phyloP scores from a whole-genome alignment of 2,888 invertebrate species.

The Danaus chrysippus region DNA sequence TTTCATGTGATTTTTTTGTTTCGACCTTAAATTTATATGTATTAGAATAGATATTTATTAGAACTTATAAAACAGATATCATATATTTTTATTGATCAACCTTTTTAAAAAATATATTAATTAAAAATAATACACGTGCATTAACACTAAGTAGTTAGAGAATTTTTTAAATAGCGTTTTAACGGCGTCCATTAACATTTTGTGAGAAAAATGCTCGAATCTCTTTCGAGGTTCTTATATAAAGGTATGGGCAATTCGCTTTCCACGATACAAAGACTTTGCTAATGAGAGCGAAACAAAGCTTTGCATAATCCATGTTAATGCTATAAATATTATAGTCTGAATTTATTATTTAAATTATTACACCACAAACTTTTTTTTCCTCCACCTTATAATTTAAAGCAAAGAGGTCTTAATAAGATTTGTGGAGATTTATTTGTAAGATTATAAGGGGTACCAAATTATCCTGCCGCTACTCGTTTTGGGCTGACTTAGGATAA shows the following conservation, averaged over 20 bases:
- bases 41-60: constrained; percentile 1
- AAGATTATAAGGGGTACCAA: too few relatives aligned
- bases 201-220: background rate
- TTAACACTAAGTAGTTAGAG: too few relatives aligned
- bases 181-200: constrained; percentile 3
- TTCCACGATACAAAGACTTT: constrained; percentile 6
- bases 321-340: too few relatives aligned
- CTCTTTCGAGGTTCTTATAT: background rate
- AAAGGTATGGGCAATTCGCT: constrained; percentile 2
- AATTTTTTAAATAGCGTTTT: background rate
- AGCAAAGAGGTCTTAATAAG: too few relatives aligned
- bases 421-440: too few relatives aligned
- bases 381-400: too few relatives aligned
- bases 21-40: constrained; percentile 21
- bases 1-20: constrained; percentile 40
- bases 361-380: too few relatives aligned
- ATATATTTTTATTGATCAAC: background rate
- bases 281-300: constrained; percentile 5
- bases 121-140: background rate
- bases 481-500: too few relatives aligned
- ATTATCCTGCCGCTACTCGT: too few relatives aligned
- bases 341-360: too few relatives aligned
- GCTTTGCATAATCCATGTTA: background rate
- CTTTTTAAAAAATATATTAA: background rate
- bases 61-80: background rate